Percentiles rank a stretch among this genome's conserved stretches.
These are phyloP conservation scores for Leptura quadrifasciata DNA, from an alignment of 2,888 invertebrate genomes.

Conservation along the genomic window DNA sequence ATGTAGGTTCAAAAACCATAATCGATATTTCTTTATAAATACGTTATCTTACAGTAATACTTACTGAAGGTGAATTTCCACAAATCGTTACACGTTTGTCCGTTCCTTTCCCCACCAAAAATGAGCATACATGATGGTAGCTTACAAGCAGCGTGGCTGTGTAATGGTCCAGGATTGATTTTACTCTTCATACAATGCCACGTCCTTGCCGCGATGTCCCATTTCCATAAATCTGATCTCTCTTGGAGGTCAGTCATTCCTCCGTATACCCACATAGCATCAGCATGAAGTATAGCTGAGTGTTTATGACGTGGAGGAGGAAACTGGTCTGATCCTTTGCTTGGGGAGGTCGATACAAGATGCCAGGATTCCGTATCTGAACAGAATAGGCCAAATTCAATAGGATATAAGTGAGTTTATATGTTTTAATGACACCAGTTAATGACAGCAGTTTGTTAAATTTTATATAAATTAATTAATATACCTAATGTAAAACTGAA, in stretches of 20 bases:
- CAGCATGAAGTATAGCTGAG: constrained; percentile 86
- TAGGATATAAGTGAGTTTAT: neutral
- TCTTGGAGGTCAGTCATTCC: constrained; percentile 90
- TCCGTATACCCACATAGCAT: constrained; percentile 90
- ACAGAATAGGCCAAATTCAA: neutral
- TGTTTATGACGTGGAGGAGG: constrained; percentile 89
- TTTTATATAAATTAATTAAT: too few species aligned
- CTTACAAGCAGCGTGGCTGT: constrained; percentile 87
- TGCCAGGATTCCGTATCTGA: constrained; percentile 91
- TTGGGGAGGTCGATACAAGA: constrained; percentile 73
- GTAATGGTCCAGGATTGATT: constrained; percentile 82
- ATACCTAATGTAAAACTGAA: too few species aligned
- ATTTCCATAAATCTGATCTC: constrained; percentile 68
- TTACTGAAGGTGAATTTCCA: constrained; percentile 90
- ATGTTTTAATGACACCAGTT: too few species aligned
- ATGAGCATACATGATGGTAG: constrained; percentile 86
- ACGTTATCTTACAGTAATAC: constrained; percentile 49
- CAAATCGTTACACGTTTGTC: constrained; percentile 83
- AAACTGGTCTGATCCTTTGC: constrained; percentile 71
- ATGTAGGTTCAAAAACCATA: too few species aligned
- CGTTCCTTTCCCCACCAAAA: constrained; percentile 86
- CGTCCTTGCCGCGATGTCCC: constrained; percentile 73
- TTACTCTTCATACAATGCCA: constrained; percentile 81
- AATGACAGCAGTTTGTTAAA: too few species aligned
- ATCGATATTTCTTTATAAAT: too few species aligned